These are phyloP conservation scores for Chorisops tibialis DNA, from an alignment of 2,888 invertebrate genomes.

Conservation along the genomic window DNA sequence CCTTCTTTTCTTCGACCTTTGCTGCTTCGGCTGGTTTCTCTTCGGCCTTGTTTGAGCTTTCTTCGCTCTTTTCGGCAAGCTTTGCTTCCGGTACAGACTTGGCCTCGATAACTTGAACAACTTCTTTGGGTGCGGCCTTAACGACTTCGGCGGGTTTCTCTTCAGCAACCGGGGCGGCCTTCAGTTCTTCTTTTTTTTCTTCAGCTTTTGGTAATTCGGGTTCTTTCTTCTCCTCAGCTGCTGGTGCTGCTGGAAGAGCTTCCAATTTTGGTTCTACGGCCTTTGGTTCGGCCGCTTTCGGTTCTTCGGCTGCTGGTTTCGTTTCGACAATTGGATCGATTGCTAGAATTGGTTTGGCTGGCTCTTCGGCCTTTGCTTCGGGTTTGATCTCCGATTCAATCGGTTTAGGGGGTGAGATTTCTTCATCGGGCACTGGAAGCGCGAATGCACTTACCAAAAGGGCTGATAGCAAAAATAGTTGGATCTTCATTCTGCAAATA, in stretches of 20 bases:
- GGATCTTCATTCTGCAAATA: conserved; percentile 46
- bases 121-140: conserved; percentile 35
- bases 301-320: conserved; percentile 31
- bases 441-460: conserved; percentile 42
- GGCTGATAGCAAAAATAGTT: conserved; percentile 43
- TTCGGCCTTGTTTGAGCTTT: conserved; percentile 27
- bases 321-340: conserved; percentile 34
- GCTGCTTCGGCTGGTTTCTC: conserved; percentile 31
- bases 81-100: conserved; percentile 28
- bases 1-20: conserved; percentile 34
- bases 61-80: conserved; percentile 20
- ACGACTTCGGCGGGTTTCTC: conserved; percentile 30
- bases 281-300: conserved; percentile 32
- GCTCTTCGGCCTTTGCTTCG: conserved; percentile 35
- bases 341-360: conserved; percentile 19
- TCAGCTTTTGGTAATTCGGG: conserved; percentile 30
- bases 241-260: too few species aligned
- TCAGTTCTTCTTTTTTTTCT: conserved; percentile 33
- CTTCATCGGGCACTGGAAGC: conserved; percentile 47
- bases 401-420: conserved; percentile 40
- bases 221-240: conserved; percentile 41
- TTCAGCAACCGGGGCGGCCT: conserved; percentile 33
- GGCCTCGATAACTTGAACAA: conserved; percentile 36
- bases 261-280: conserved; percentile 38
- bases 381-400: conserved; percentile 30